Evolutionary conservation across 2,888 invertebrate species (phyloP).

Genomic region (Watsonalla binaria): DNA sequence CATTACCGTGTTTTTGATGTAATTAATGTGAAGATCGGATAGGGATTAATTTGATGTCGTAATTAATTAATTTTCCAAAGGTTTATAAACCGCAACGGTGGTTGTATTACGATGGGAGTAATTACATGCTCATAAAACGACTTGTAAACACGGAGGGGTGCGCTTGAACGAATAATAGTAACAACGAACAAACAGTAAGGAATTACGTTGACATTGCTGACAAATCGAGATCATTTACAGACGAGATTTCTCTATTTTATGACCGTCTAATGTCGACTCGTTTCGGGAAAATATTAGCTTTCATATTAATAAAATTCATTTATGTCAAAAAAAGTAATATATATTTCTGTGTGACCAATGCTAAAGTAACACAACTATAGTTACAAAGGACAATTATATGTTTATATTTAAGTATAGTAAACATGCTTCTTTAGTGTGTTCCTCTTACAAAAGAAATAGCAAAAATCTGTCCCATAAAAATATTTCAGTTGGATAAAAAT

Average conservation of each 20-base stretch:
- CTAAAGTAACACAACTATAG: no score
- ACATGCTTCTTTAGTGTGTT: background rate
- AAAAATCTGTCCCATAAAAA: slow-evolving; percentile 25
- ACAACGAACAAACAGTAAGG: background rate
- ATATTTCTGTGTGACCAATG: background rate
- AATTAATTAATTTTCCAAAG: slow-evolving; percentile 15
- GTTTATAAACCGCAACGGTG: slow-evolving; percentile 15
- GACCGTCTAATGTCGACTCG: slow-evolving; percentile 1
- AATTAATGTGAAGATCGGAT: slow-evolving; percentile 2
- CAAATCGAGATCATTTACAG: background rate
- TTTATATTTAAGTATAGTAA: background rate
- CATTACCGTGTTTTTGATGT: background rate
- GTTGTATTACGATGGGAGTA: slow-evolving; percentile 32
- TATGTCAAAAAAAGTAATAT: background rate
- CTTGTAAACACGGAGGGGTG: slow-evolving; percentile 26
- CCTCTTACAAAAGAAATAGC: slow-evolving; percentile 1
- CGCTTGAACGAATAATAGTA: slow-evolving; percentile 5
- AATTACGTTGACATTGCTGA: background rate
- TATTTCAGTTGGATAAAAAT: slow-evolving; percentile 45
- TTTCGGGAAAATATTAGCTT: background rate
- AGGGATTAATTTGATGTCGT: slow-evolving; percentile 8
- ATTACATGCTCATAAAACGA: slow-evolving; percentile 32
- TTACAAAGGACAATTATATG: background rate
- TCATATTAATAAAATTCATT: background rate
- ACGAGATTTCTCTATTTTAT: background rate